A percentile compares a stretch with the other conserved stretches of the same genome.
phyloP scores from a whole-genome alignment of 2,113 vertebrate genomes.

The Naja naja region DNA sequence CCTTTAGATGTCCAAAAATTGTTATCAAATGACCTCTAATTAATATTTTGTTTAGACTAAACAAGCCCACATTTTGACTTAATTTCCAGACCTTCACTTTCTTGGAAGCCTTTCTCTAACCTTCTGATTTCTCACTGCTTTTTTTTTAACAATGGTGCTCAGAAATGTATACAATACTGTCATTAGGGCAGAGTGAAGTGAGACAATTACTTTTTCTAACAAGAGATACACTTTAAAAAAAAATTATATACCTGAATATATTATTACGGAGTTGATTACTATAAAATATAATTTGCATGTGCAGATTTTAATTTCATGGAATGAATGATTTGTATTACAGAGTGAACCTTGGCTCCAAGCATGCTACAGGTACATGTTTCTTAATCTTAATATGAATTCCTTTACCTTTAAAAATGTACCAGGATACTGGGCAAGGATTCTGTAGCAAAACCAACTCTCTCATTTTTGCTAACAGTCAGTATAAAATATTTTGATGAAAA shows the following conservation, averaged over 20 bases:
- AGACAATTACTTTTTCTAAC: background rate
- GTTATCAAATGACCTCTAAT: background rate
- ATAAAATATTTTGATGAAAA: background rate
- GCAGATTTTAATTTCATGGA: background rate
- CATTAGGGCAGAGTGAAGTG: background rate
- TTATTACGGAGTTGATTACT: background rate
- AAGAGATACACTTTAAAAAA: background rate
- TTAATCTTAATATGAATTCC: background rate
- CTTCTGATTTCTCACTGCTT: background rate
- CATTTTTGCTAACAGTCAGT: background rate
- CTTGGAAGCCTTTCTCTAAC: background rate
- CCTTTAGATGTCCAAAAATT: background rate
- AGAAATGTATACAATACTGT: background rate
- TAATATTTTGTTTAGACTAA: background rate
- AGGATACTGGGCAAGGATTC: background rate
- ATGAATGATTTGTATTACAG: background rate
- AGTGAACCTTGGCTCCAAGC: background rate
- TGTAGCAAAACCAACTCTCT: background rate
- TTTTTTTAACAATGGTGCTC: background rate
- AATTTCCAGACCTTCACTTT: background rate
- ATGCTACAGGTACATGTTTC: background rate
- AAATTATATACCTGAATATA: background rate
- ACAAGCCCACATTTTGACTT: background rate
- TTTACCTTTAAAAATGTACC: background rate
- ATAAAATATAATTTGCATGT: background rate